These are phyloP conservation scores for Scaptomyza caliginosa DNA, from an alignment of 2,888 invertebrate species.

Conservation along the genomic window DNA sequence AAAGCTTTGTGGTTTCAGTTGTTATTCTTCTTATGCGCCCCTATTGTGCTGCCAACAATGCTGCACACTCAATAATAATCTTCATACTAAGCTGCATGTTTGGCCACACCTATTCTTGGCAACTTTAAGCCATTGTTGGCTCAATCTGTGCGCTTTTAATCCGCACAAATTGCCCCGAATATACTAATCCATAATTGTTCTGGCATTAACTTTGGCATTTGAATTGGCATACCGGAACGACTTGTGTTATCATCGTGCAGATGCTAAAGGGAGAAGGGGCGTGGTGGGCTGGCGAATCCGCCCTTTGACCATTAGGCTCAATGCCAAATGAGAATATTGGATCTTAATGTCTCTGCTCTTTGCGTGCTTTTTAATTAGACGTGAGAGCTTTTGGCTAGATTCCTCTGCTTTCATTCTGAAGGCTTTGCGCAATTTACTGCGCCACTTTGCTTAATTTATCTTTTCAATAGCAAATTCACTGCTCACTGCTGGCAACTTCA, in stretches of 20 bases:
- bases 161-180: conserved; percentile 25
- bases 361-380: conserved; percentile 58
- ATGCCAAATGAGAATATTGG: conserved; percentile 26
- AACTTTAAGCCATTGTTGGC: conserved; percentile 15
- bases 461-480: conserved; percentile 23
- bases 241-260: conserved; percentile 26
- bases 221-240: conserved; percentile 9
- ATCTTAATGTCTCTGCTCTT: conserved; percentile 20
- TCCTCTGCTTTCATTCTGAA: conserved; percentile 3
- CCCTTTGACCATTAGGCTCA: conserved; percentile 5
- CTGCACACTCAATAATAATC: not conserved
- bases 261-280: no score
- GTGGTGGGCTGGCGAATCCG: not conserved
- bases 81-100: not conserved
- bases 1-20: not conserved
- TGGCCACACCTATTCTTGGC: not conserved
- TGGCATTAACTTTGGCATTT: conserved; percentile 46
- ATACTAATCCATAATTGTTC: conserved; percentile 41
- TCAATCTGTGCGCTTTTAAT: conserved; percentile 31
- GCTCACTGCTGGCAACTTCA: conserved; percentile 32
- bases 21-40: no score
- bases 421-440: conserved; percentile 6
- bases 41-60: not conserved
- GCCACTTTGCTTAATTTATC: conserved; percentile 59
- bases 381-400: conserved; percentile 44